Conservation (phyloP, 1,140 invertebrate genomes). For the Drosophila sucinea region DNA sequence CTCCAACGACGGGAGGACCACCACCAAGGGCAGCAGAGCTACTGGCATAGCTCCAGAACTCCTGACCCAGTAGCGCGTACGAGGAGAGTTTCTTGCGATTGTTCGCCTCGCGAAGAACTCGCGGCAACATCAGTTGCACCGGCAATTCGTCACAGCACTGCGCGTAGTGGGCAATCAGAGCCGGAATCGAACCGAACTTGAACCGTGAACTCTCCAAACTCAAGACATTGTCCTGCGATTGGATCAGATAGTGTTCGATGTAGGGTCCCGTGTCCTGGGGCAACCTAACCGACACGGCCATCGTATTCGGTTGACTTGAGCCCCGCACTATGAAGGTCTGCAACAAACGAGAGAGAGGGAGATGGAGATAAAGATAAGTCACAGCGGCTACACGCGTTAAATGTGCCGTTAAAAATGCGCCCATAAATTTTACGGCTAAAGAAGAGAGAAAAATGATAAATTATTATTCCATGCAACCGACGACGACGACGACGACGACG, state of each 20-base stretch:
- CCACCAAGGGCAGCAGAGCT: constrained; percentile 85
- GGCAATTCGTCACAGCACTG: constrained; percentile 97
- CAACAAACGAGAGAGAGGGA: constrained; percentile 44
- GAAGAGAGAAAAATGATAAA: constrained; percentile 79
- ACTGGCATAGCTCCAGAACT: constrained; percentile 96
- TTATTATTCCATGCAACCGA: constrained; percentile 56
- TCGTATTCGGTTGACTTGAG: constrained; percentile 95
- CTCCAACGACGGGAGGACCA: constrained; percentile 66
- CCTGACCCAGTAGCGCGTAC: constrained; percentile 95
- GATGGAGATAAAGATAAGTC: background rate
- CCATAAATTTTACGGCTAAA: constrained; percentile 76
- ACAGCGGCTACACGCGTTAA: constrained; percentile 46
- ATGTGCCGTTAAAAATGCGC: constrained; percentile 82
- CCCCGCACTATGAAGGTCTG: constrained; percentile 97
- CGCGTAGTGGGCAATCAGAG: constrained; percentile 95
- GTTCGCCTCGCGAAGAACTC: constrained; percentile 91
- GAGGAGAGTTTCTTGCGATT: constrained; percentile 95
- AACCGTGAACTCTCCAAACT: constrained; percentile 96
- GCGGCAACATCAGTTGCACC: constrained; percentile 93
- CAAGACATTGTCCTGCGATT: constrained; percentile 90
- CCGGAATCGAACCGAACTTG: constrained; percentile 95
- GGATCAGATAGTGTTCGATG: constrained; percentile 98
- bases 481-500: background rate
- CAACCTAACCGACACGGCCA: constrained; percentile 96
- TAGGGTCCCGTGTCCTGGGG: constrained; percentile 93